Percentiles rank a stretch among this genome's conserved stretches.
These are phyloP conservation scores for Hesperia comma DNA, from an alignment of 2,888 invertebrate genomes.

Conservation along the genomic window DNA sequence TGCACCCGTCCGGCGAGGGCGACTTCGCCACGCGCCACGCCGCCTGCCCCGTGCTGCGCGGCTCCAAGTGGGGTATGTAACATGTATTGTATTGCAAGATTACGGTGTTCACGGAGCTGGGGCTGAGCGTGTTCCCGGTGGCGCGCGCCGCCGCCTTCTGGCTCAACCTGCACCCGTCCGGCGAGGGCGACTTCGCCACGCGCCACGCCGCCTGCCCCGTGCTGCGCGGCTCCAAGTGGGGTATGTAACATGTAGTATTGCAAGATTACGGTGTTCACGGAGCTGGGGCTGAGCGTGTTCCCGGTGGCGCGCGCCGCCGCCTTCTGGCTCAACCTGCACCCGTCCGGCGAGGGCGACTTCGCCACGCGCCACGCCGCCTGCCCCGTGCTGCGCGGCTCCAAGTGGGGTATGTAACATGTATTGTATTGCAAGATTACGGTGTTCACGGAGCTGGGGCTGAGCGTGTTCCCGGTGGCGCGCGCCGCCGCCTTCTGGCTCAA, in stretches of 20 bases:
- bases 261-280: slow-evolving; percentile 99
- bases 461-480: no score
- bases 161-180: slow-evolving; percentile 95
- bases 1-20: slow-evolving; percentile 96
- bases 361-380: slow-evolving; percentile 98
- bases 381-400: slow-evolving; percentile 97
- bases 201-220: slow-evolving; percentile 99
- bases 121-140: slow-evolving; percentile 92
- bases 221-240: slow-evolving; percentile 98
- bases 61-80: slow-evolving; percentile 94
- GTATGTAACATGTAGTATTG: no score
- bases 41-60: slow-evolving; percentile 97
- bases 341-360: slow-evolving; percentile 96
- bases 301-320: slow-evolving; percentile 96
- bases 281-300: slow-evolving; percentile 91
- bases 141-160: slow-evolving; percentile 98
- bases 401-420: slow-evolving; percentile 96
- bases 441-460: no score
- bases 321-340: slow-evolving; percentile 97
- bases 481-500: no score
- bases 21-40: slow-evolving; percentile 96
- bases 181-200: slow-evolving; percentile 96
- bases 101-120: slow-evolving; percentile 97
- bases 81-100: no score
- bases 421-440: no score